Evolutionary conservation across 1,140 invertebrate species (phyloP), one percentile per base, ranked within the genome.

Genomic region (Sitophilus oryzae): DNA sequence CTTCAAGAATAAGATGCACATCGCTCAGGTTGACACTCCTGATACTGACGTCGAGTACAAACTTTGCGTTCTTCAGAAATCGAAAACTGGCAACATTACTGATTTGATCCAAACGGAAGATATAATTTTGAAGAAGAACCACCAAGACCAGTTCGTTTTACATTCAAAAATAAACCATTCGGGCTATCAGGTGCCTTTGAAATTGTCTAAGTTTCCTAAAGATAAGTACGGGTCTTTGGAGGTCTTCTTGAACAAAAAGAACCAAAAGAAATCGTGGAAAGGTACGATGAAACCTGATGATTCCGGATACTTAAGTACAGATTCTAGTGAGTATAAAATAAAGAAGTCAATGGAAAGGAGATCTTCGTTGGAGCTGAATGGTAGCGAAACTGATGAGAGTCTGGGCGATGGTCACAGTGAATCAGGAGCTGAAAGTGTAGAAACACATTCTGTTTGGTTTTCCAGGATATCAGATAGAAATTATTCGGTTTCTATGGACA

Each of bases 381-480:
- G 82, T 58, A 84, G 80, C 44, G 83, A 84, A 44, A 85, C 86
- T 53, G 83, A 83, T n/a, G 85, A 84, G 60, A 85, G 82, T 19
- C 72, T 79, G 16, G 79, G 82, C 22, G 85, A 88, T 63, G 86
- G 84, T 9, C 80, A 83, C 47, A 89, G 87, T 72, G 88, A 91
- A 73, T 89, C 87, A 36, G 88, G 87, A 1, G 87, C 84, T 4
- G 88, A 90, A 66, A 90, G 87, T 73, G 77, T 89, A 30, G 88
- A 87, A 51, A 90, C 88, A 0, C 86, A 90, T 73, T 88, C 86
- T 11, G 86, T 89, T 2, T 86, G 75, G 75, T 83, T 76, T 67
- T 73, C 73, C 59, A 83, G 66, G 71, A 53, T 38, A 16, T 20
- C 46, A 8, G 34, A 40, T 19, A 42, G 40, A 16, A 34, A 34